phyloP scores from a whole-genome alignment of 2,888 invertebrate species.

The Hemistola chrysoprasaria region DNA sequence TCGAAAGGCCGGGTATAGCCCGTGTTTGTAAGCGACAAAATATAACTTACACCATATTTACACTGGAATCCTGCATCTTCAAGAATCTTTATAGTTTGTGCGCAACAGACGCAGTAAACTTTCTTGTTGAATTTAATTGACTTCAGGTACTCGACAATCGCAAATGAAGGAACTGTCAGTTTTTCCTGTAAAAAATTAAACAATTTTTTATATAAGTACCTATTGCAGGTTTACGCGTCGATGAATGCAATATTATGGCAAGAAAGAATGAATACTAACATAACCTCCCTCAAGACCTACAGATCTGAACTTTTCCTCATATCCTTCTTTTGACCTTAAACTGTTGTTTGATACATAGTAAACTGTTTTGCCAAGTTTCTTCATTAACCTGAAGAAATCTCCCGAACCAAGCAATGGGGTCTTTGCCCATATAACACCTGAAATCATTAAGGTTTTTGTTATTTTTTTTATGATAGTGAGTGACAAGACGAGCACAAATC shows the following conservation, averaged over 20 bases:
- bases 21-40: not conserved
- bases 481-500: too few species aligned
- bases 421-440: constrained; percentile 79
- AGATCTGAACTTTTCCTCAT: constrained; percentile 48
- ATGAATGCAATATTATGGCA: too few species aligned
- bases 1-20: not conserved
- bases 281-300: constrained; percentile 60
- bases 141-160: constrained; percentile 78
- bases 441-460: constrained; percentile 7
- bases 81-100: constrained; percentile 56
- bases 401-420: constrained; percentile 61
- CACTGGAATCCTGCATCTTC: constrained; percentile 65
- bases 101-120: constrained; percentile 67
- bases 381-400: constrained; percentile 67
- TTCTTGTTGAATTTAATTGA: constrained; percentile 74
- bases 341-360: constrained; percentile 80
- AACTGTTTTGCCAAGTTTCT: constrained; percentile 72
- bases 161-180: constrained; percentile 72
- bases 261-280: constrained; percentile 57
- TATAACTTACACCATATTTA: constrained; percentile 62
- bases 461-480: too few species aligned
- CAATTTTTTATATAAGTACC: too few species aligned
- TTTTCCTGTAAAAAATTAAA: constrained; percentile 68
- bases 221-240: too few species aligned
- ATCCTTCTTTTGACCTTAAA: constrained; percentile 55